Conservation (phyloP, 1,140 invertebrate genomes). For the Armadillidium nasatum region DNA sequence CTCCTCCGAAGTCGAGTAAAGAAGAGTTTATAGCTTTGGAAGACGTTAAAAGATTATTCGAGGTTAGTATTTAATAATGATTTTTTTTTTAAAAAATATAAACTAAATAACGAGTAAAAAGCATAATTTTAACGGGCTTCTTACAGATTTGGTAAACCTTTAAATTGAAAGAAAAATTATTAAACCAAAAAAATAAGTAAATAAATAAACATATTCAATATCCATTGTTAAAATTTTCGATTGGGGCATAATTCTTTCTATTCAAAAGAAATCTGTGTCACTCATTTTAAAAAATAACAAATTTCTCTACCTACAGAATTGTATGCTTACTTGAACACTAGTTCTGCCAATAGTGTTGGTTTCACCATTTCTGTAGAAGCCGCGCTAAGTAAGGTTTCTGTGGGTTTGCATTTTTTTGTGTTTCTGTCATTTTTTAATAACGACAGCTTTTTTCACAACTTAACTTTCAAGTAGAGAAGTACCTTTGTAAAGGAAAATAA, state of each 20-base stretch:
- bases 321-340: slow-evolving; percentile 1
- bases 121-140: background rate
- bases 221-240: background rate
- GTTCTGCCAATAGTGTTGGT: background rate
- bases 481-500: too few species aligned
- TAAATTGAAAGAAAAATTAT: too few species aligned
- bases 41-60: slow-evolving; percentile 31
- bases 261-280: too few species aligned
- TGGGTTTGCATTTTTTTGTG: background rate
- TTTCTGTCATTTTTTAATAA: background rate
- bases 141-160: background rate
- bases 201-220: background rate
- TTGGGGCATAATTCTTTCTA: background rate
- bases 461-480: too few species aligned
- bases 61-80: slow-evolving; percentile 26
- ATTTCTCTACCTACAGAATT: background rate
- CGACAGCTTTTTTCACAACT: too few species aligned
- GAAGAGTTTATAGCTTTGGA: slow-evolving; percentile 28
- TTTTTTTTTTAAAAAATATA: too few species aligned
- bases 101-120: background rate
- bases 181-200: too few species aligned
- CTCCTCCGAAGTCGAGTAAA: background rate
- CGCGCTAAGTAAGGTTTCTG: slow-evolving; percentile 4
- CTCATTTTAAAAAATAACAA: too few species aligned
- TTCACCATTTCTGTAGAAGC: slow-evolving; percentile 12